Base-by-base conservation (phyloP, 2,113 vertebrate species). In the Lethenteron reissneri region DNA sequence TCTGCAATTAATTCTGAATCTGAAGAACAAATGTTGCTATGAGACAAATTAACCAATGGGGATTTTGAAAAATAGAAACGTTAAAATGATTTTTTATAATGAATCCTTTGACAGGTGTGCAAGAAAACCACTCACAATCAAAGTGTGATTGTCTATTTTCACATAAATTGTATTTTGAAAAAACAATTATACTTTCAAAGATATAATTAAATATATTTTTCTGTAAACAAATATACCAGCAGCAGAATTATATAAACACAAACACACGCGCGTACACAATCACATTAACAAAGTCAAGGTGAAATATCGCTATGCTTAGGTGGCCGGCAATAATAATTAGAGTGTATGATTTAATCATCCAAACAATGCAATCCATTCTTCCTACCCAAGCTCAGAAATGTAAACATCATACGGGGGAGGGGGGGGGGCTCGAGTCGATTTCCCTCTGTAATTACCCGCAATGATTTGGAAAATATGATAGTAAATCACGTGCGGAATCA, bases 381-480 rank as follows among this genome's bases (percentile, higher is more conserved):
- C 41, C 41, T 41, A 41, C 41, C 41, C 41, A 41, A 41, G 41
- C 41, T 41, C 41, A 41, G 41, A 41, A 41, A 41, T 41, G 41
- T 41, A 41, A 41, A 41, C 41, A 41, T 41, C 41, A 41, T 41
- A 41, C 41, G 41, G 41, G 41, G 41, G 41, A 7, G 41, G 41
- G 41, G 41, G 25, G 41, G 41, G 41, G 4, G 41, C 41, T 41
- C 41, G 41, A 41, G 41, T 41, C 89, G 83, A 92, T 95, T 95
- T 91, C 85, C 86, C 25, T 84, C 76, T 88, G 88, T 95, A 94
- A 92, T 92, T 88, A 92, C 84, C 81, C 83, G 86, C 92, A 96
- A 97, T 92, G 89, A 95, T 95, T 97, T 94, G 86, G 89, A 92
- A 95, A 97, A 97, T 95, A 96, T 97, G 90, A 96, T 94, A 90